Base-by-base conservation (phyloP, 2,113 vertebrate genomes). In the Eulacestoma nigropectus region DNA sequence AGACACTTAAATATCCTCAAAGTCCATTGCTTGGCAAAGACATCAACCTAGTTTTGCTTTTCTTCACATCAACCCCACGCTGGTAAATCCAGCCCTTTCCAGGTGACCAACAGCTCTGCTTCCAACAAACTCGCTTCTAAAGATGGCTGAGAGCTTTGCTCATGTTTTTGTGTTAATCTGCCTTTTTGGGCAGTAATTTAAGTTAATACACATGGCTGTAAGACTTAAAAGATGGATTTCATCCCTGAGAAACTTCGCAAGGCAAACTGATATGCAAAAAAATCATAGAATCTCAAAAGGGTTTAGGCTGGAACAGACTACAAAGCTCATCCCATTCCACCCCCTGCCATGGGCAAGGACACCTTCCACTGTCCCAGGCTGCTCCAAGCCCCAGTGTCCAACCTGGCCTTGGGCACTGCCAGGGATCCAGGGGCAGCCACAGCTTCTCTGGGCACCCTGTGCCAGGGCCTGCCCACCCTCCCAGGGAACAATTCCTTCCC, bases 291-390 rank as follows among this genome's bases (percentile, higher is more conserved):
- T 35, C 37, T 33, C 13, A 50, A 13, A 59, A 6, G 4, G 4
- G 13, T 59, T 76, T 50, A 2, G 26, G 35, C 14, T 67, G 21
- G 32, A 68, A 44, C 1, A 20, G 10, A 65, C 8, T 4, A 7
- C 4, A 30, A 9, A 65, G 3, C 1, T 1, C 30, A 56, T 1
- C 50, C 39, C 10, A 15, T 22, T 1, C 29, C 59, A 39, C 7
- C 29, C 29, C n/a, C 23, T 19, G 19, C 49, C 49, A 18, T 10
- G 70, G 39, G 74, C 41, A 64, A 69, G 50, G 70, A 57, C 60
- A 25, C 19, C 23, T 85, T 0, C 69, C 69, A 47, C n/a, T 23
- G n/a, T 18, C n/a, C 69, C 69, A 74, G 68, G 69, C 10, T 33
- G 41, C 49, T 64, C 59, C 68, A 3, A 82, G 32, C 7, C 42